A percentile compares a stretch with the other conserved stretches of the same genome.
Conservation (phyloP, 2,113 vertebrate genomes). For the Ellobius talpinus region DNA sequence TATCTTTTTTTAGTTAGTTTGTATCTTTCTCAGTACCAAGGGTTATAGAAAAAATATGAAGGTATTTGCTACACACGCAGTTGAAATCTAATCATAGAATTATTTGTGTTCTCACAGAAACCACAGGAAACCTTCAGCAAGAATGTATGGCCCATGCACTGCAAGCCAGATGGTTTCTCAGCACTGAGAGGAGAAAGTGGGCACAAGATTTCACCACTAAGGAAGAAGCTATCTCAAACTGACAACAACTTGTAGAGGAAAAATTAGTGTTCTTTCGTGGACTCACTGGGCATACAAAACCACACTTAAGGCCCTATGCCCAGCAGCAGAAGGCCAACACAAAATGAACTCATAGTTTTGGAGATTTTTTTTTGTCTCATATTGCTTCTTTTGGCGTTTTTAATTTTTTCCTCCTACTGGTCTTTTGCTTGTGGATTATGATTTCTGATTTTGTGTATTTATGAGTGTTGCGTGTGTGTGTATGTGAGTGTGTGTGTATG, state of each 20-base stretch:
- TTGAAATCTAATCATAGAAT: constrained; percentile 15
- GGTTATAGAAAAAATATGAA: constrained; percentile 9
- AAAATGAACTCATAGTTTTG: background rate
- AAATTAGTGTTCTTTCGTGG: background rate
- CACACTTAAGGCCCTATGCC: background rate
- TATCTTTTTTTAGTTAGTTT: constrained; percentile 34
- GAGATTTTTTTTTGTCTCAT: background rate
- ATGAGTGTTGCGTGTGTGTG: background rate
- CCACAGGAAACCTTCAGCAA: background rate
- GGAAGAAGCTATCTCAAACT: background rate
- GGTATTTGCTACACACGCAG: background rate
- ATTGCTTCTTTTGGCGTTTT: background rate
- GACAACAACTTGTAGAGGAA: background rate
- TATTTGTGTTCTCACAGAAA: constrained; percentile 10
- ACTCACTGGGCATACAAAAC: background rate
- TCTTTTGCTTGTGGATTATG: background rate
- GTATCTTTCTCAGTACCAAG: background rate
- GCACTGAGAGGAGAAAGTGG: background rate
- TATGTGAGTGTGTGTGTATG: background rate
- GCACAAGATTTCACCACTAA: background rate
- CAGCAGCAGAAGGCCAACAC: background rate
- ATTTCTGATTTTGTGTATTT: background rate
- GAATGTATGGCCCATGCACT: background rate
- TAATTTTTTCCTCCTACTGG: background rate
- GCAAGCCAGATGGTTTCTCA: background rate